Percentiles rank a stretch among this genome's conserved stretches.
Conservation (phyloP, 1,140 invertebrate genomes). For the Drosophila baimaii region DNA sequence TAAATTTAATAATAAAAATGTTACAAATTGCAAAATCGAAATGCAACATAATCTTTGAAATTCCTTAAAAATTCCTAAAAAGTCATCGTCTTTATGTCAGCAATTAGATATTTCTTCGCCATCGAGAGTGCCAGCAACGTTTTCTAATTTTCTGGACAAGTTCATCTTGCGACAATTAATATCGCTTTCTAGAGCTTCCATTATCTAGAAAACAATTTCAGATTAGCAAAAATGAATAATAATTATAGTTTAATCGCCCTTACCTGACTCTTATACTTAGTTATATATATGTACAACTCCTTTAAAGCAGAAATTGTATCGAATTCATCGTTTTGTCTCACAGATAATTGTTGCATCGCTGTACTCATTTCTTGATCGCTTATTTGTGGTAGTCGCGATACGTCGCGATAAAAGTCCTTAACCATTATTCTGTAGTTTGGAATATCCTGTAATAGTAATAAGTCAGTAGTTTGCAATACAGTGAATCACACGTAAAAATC, state of each 20-base stretch:
- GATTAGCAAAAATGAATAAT: neutral
- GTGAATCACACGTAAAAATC: too few relatives aligned
- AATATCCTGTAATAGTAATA: conserved; percentile 87
- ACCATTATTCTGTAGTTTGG: conserved; percentile 95
- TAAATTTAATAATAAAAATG: conserved; percentile 10
- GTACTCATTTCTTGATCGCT: conserved; percentile 96
- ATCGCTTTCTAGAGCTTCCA: conserved; percentile 91
- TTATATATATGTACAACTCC: conserved; percentile 97
- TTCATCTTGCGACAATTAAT: conserved; percentile 93
- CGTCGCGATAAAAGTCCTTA: conserved; percentile 93
- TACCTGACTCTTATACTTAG: conserved; percentile 96
- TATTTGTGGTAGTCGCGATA: conserved; percentile 93
- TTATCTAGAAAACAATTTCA: conserved; percentile 85
- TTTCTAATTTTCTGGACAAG: conserved; percentile 94
- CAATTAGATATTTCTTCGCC: conserved; percentile 86
- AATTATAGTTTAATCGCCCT: conserved; percentile 54
- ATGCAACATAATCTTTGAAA: conserved; percentile 7
- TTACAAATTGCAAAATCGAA: conserved; percentile 2
- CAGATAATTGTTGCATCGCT: conserved; percentile 95
- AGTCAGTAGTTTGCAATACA: neutral
- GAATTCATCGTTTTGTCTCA: conserved; percentile 94
- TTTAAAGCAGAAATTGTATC: conserved; percentile 95
- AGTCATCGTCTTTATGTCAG: conserved; percentile 66
- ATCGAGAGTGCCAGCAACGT: conserved; percentile 94
- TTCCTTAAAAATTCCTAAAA: conserved; percentile 6